These are phyloP conservation scores for Erythrolamprus reginae DNA, from an alignment of 2,113 vertebrate species.

Conservation along the genomic window DNA sequence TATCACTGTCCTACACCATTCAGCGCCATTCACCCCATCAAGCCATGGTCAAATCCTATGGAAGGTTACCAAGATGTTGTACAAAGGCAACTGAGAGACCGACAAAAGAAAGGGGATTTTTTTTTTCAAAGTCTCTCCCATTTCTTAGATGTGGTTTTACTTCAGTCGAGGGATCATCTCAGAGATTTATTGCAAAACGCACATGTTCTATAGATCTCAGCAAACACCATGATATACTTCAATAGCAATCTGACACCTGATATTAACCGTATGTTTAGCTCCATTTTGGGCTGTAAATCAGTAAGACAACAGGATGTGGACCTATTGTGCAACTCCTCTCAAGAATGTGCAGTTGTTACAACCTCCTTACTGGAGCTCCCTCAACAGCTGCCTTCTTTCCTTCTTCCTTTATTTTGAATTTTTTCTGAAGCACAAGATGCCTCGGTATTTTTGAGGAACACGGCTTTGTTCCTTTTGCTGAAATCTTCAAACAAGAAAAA, in stretches of 20 bases:
- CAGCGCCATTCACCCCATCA: not conserved
- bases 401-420: too few relatives aligned
- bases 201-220: not conserved
- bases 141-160: not conserved
- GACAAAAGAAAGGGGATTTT: not conserved
- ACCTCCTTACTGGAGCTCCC: not conserved
- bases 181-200: not conserved
- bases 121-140: not conserved
- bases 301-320: conserved; percentile 3
- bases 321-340: not conserved
- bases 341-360: conserved; percentile 2
- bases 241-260: conserved; percentile 1
- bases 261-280: not conserved
- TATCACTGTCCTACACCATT: too few relatives aligned
- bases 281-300: conserved; percentile 1
- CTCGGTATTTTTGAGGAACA: not conserved
- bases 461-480: not conserved
- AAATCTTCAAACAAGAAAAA: not conserved
- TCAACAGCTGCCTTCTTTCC: not conserved
- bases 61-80: fast-evolving
- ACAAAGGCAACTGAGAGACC: not conserved
- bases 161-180: not conserved
- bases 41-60: not conserved
- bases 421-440: not conserved
- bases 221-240: not conserved